phyloP scores from a whole-genome alignment of 2,888 invertebrate genomes.

The Nomada ferruginata region DNA sequence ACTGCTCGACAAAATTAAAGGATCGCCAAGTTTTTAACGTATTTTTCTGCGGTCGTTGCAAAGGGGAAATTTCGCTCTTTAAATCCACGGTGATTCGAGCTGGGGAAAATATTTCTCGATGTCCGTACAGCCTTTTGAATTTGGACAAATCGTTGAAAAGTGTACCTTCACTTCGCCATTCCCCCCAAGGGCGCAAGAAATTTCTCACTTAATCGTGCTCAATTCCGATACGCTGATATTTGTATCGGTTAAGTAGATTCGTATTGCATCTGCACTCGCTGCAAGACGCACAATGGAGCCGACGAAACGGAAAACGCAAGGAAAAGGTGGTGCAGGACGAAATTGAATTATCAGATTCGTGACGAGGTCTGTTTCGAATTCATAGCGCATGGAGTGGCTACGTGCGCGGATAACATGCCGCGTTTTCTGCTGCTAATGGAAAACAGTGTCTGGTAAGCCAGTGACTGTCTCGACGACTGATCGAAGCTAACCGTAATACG shows the following conservation, averaged over 20 bases:
- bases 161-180: too few species aligned
- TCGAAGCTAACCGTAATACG: conserved; percentile 66
- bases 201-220: background rate
- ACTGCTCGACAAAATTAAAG: background rate
- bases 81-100: too few species aligned
- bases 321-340: background rate
- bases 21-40: too few species aligned
- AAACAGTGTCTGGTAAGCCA: conserved; percentile 59
- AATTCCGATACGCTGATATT: background rate
- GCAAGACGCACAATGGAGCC: background rate
- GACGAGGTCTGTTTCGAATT: conserved; percentile 41
- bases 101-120: too few species aligned
- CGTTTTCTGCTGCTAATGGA: conserved; percentile 54
- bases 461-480: conserved; percentile 61
- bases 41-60: too few species aligned
- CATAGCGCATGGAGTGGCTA: conserved; percentile 37
- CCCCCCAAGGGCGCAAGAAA: too few species aligned
- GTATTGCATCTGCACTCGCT: conserved; percentile 2
- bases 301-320: conserved; percentile 14
- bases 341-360: conserved; percentile 43
- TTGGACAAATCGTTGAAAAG: too few species aligned
- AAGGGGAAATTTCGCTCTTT: too few species aligned
- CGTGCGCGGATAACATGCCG: conserved; percentile 40
- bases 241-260: background rate
- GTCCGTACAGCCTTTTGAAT: too few species aligned